Conservation (phyloP, 2,113 vertebrate genomes). For the Aptenodytes patagonicus region DNA sequence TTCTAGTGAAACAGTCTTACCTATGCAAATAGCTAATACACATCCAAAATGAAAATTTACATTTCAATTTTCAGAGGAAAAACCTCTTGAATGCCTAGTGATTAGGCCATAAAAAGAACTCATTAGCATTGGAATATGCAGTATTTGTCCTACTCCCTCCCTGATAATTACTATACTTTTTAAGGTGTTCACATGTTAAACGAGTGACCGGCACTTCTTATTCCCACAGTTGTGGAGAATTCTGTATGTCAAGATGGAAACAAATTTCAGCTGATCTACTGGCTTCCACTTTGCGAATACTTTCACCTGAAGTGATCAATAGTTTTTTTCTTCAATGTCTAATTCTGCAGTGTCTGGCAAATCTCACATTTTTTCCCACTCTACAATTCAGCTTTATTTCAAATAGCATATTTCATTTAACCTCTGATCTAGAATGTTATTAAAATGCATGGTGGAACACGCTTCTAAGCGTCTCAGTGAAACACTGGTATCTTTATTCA, state of each 20-base stretch:
- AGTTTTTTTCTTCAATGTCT: not conserved
- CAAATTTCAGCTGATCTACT: not conserved
- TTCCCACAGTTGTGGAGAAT: not conserved
- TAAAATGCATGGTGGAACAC: not conserved
- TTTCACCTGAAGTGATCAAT: not conserved
- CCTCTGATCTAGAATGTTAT: not conserved
- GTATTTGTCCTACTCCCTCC: not conserved
- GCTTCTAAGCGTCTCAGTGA: not conserved
- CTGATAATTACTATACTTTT: not conserved
- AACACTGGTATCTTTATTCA: not conserved
- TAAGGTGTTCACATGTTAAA: not conserved
- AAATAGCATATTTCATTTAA: not conserved
- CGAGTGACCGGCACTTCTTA: not conserved
- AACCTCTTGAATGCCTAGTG: not conserved
- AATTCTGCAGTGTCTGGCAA: not conserved
- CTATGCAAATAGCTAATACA: not conserved
- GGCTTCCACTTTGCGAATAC: not conserved
- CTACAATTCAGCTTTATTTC: not conserved
- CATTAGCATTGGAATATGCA: not conserved
- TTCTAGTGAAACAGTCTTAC: not conserved
- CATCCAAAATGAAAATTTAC: not conserved
- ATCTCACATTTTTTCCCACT: not conserved
- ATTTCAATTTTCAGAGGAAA: not conserved
- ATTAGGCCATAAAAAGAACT: not conserved
- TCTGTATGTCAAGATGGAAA: not conserved